A percentile compares a stretch with the other conserved stretches of the same genome.
Evolutionary conservation across 2,113 vertebrate genomes (phyloP).

Genomic region (Nanorana parkeri): DNA sequence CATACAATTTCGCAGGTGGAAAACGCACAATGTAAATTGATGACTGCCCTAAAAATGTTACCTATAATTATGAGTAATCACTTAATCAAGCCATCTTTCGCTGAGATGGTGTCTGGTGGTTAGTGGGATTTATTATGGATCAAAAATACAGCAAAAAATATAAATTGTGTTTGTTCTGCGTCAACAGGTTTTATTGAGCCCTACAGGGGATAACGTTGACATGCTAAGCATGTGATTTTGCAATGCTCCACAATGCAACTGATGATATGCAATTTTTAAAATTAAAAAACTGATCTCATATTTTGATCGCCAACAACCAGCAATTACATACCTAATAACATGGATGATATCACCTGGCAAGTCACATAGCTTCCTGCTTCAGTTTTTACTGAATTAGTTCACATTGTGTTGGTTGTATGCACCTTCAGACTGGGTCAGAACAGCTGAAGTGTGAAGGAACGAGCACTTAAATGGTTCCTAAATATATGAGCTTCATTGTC

Average conservation of each 20-base stretch:
- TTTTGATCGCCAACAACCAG: not conserved
- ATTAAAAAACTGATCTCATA: not conserved
- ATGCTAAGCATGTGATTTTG: not conserved
- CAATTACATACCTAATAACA: not conserved
- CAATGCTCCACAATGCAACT: constrained; percentile 2
- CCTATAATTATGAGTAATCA: constrained; percentile 43
- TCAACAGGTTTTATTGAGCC: constrained; percentile 41
- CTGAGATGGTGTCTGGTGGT: not conserved
- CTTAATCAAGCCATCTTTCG: constrained; percentile 5
- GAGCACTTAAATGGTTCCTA: too few relatives aligned
- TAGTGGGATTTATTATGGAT: constrained; percentile 17
- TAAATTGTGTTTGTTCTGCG: constrained; percentile 1
- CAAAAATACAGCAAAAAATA: constrained; percentile 23
- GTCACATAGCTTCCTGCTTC: too few relatives aligned
- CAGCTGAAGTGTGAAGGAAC: too few relatives aligned
- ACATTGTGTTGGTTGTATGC: too few relatives aligned
- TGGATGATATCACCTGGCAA: not conserved
- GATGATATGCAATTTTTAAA: not conserved
- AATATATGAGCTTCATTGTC: too few relatives aligned
- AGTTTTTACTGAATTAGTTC: not conserved
- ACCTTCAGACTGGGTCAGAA: too few relatives aligned
- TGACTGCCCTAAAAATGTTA: constrained; percentile 10
- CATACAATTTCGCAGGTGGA: not conserved
- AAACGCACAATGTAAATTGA: not conserved
- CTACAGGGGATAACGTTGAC: not conserved